Percentiles rank a stretch among this genome's conserved stretches.
Conservation (phyloP, 2,797 vertebrate species). For the Xenopus petersii region DNA sequence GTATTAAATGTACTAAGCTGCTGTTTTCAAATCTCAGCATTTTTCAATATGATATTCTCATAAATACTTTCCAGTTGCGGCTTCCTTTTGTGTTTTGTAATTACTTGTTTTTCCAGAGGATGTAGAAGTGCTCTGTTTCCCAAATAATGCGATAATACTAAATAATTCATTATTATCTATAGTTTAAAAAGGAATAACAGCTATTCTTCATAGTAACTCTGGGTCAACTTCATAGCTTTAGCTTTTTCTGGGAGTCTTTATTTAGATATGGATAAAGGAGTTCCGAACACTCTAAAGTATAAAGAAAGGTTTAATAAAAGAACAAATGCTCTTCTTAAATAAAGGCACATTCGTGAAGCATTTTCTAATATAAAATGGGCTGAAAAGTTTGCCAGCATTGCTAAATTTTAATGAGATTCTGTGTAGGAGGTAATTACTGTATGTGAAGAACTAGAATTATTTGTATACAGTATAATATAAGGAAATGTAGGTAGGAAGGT, state of each 20-base stretch:
- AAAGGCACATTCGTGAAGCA: background rate
- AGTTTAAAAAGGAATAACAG: too few species aligned
- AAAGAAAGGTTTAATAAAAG: background rate
- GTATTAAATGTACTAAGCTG: too few species aligned
- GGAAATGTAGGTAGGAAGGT: slow-evolving; percentile 11
- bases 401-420: slow-evolving; percentile 17
- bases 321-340: background rate
- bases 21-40: too few species aligned
- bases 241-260: too few species aligned
- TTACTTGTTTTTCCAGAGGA: too few species aligned
- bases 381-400: slow-evolving; percentile 16
- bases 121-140: too few species aligned
- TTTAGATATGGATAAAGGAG: background rate
- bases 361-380: slow-evolving; percentile 4
- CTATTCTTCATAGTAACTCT: too few species aligned
- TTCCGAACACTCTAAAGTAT: background rate
- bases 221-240: background rate
- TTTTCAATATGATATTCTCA: too few species aligned
- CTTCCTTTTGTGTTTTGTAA: too few species aligned
- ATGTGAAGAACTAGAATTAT: slow-evolving; percentile 13
- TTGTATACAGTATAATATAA: slow-evolving; percentile 20
- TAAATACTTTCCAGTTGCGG: too few species aligned
- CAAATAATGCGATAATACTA: too few species aligned
- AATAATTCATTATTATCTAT: too few species aligned
- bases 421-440: slow-evolving; percentile 35